phyloP scores from a whole-genome alignment of 2,797 vertebrate genomes.

The Epinephelus coioides region DNA sequence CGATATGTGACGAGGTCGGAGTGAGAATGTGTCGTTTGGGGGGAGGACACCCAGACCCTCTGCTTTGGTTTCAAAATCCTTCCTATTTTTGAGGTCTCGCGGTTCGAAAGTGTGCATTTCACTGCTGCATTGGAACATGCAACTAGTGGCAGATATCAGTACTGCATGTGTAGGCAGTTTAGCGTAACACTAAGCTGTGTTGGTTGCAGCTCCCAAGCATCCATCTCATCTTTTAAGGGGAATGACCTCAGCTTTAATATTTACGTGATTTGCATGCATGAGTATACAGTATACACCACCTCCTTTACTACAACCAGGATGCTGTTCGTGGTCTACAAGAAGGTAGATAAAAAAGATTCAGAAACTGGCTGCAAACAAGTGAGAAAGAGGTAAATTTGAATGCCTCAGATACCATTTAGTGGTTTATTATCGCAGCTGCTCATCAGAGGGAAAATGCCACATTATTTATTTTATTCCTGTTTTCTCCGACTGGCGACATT shows the following conservation, averaged over 20 bases:
- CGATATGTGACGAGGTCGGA: too few relatives aligned
- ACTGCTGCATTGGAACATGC: not conserved
- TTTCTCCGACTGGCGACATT: slow-evolving; percentile 62
- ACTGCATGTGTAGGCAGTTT: not conserved
- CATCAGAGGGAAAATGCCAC: slow-evolving; percentile 57
- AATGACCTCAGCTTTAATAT: not conserved
- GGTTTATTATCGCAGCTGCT: slow-evolving; percentile 82
- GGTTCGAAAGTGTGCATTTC: too few relatives aligned
- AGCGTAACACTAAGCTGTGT: too few relatives aligned
- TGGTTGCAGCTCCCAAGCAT: not conserved
- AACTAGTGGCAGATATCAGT: not conserved
- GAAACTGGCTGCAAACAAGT: not conserved
- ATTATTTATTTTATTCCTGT: slow-evolving; percentile 73
- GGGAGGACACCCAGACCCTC: too few relatives aligned
- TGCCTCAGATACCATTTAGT: slow-evolving; percentile 47
- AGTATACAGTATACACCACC: not conserved
- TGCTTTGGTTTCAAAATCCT: too few relatives aligned
- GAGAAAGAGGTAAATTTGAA: not conserved
- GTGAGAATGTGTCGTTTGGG: too few relatives aligned
- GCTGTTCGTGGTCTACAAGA: slow-evolving; percentile 21
- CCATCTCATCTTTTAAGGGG: not conserved
- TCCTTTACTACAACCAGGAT: not conserved
- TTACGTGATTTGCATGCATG: not conserved
- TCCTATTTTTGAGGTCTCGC: too few relatives aligned
- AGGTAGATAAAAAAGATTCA: slow-evolving; percentile 4